Conservation (phyloP, 53 echinoderm and acorn worm genomes). For the Actinopyga echinites region DNA sequence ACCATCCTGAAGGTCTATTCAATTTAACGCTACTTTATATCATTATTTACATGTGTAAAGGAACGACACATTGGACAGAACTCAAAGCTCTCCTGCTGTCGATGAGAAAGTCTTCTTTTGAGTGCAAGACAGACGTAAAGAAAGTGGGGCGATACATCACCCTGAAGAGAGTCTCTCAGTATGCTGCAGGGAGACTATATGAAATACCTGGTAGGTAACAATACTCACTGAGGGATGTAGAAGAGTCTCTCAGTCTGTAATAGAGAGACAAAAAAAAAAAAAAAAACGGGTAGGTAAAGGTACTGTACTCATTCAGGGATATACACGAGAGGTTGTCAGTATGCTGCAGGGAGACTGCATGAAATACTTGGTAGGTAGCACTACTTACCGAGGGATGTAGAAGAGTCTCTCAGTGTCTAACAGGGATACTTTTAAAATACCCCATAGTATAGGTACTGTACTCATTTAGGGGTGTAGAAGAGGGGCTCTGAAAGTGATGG, state of each 20-base stretch:
- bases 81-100: constrained; percentile 8
- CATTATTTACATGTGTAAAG: constrained; percentile 31
- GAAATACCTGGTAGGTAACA: constrained; percentile 21
- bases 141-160: constrained; percentile 1
- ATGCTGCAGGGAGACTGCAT: constrained; percentile 10
- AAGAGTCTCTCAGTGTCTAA: too few relatives aligned
- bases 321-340: not conserved
- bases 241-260: too few relatives aligned
- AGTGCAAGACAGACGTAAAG: not conserved
- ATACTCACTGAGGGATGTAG: too few relatives aligned
- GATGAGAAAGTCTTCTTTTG: constrained; percentile 38
- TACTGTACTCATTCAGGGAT: too few relatives aligned
- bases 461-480: too few relatives aligned
- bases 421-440: too few relatives aligned
- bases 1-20: constrained; percentile 20
- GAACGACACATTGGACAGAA: constrained; percentile 35
- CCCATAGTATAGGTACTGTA: too few relatives aligned
- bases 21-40: constrained; percentile 22
- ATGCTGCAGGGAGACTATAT: constrained; percentile 13
- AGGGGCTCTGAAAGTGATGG: not conserved
- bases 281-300: too few relatives aligned
- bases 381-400: too few relatives aligned
- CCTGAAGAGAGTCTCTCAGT: not conserved
- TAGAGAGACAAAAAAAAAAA: too few relatives aligned
- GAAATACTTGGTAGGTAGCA: constrained; percentile 17